A percentile compares a stretch with the other conserved stretches of the same genome.
Conservation (phyloP, 2,888 invertebrate genomes). For the Drosophila stalkeri region DNA sequence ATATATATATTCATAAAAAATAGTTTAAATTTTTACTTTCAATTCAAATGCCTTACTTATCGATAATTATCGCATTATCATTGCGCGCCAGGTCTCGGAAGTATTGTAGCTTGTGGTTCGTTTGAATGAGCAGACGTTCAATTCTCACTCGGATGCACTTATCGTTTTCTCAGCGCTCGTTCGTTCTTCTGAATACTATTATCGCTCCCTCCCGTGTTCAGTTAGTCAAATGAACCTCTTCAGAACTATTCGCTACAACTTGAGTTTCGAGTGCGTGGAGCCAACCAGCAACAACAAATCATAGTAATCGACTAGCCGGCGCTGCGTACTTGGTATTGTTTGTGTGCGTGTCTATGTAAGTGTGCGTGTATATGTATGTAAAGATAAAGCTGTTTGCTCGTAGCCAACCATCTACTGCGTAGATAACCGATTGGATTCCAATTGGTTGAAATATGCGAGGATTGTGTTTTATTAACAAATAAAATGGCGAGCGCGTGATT, state of each 20-base stretch:
- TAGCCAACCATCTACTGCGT: slow-evolving; percentile 49
- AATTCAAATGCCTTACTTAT: slow-evolving; percentile 4
- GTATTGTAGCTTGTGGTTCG: not conserved
- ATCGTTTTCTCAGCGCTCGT: not conserved
- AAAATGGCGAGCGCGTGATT: slow-evolving; percentile 61
- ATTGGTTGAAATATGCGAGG: slow-evolving; percentile 50
- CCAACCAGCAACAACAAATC: not conserved
- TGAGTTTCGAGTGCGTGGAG: slow-evolving; percentile 12
- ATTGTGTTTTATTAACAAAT: slow-evolving; percentile 20
- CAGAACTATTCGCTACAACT: slow-evolving; percentile 1
- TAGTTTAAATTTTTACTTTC: slow-evolving; percentile 16
- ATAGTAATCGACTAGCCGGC: slow-evolving; percentile 21
- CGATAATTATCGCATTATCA: slow-evolving; percentile 35
- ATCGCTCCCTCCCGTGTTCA: not conserved
- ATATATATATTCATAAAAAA: slow-evolving; percentile 41
- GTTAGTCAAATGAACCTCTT: not conserved
- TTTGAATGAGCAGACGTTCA: not conserved
- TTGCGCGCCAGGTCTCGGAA: not conserved
- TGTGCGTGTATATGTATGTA: not conserved
- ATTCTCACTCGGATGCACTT: not conserved
- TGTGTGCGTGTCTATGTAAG: not conserved
- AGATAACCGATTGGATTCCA: slow-evolving; percentile 58
- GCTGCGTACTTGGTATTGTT: not conserved
- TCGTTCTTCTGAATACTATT: slow-evolving; percentile 1
- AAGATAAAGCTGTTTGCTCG: slow-evolving; percentile 46